Evolutionary conservation across 2,888 invertebrate species (phyloP).

Genomic region (Leistus spinibarbis): DNA sequence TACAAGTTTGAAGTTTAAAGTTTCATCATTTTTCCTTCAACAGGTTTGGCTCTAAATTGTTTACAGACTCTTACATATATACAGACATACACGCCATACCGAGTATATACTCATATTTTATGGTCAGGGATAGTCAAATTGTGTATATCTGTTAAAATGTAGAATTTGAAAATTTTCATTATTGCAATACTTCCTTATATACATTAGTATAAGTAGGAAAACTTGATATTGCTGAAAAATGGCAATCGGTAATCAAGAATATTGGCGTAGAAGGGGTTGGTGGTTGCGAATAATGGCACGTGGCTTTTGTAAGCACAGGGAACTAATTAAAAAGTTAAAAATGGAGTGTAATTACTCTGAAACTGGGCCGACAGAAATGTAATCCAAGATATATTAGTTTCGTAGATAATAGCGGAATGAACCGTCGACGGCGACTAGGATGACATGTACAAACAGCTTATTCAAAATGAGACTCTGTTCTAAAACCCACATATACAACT

Average conservation of each 20-base stretch:
- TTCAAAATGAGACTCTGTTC: background rate
- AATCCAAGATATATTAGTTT: slow-evolving; percentile 19
- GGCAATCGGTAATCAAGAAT: background rate
- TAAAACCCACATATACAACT: background rate
- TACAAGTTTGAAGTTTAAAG: no score
- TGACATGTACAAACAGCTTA: background rate
- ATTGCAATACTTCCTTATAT: background rate
- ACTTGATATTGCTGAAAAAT: background rate
- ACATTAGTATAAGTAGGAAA: no score
- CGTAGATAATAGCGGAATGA: slow-evolving; percentile 3
- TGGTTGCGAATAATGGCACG: background rate
- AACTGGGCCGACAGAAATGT: slow-evolving; percentile 1
- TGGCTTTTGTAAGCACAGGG: background rate
- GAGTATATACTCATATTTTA: no score
- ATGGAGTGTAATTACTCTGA: slow-evolving; percentile 9
- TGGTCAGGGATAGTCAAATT: no score
- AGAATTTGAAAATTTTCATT: background rate
- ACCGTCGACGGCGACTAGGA: background rate
- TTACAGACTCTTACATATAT: no score
- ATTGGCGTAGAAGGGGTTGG: background rate
- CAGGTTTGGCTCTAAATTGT: no score
- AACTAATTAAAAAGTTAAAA: slow-evolving; percentile 21
- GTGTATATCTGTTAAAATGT: no score
- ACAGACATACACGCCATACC: no score
- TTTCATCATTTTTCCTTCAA: no score